A percentile compares a stretch with the other conserved stretches of the same genome.
Conservation (phyloP, 2,113 vertebrate species). For the Sula dactylatra region DNA sequence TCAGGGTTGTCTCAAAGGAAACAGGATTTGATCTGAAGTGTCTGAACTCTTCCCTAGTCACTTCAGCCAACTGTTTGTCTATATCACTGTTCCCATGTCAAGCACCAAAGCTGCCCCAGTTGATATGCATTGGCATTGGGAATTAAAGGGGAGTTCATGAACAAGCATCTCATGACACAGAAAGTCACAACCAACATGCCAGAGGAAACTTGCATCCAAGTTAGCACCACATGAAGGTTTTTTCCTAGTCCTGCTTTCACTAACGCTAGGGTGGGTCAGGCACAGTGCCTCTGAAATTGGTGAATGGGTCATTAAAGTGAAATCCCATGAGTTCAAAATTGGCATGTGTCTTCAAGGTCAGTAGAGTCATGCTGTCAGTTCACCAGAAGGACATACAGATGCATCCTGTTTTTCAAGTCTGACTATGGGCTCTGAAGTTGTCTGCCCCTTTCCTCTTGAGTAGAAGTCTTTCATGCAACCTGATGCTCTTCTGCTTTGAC, state of each 20-base stretch:
- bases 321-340: neutral
- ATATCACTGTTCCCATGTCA: neutral
- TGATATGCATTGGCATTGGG: neutral
- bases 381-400: neutral
- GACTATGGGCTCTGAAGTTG: neutral
- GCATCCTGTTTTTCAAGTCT: neutral
- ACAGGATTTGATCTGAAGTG: neutral
- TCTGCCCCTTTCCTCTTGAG: neutral
- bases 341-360: neutral
- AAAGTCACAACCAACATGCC: neutral
- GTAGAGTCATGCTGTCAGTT: neutral
- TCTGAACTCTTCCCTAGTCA: neutral
- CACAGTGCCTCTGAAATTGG: neutral
- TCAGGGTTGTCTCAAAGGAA: neutral
- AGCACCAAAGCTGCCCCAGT: fast-evolving
- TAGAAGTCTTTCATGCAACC: neutral
- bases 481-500: neutral
- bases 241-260: neutral
- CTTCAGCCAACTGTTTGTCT: neutral
- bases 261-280: neutral
- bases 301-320: neutral
- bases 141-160: neutral
- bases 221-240: neutral
- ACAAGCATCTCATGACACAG: neutral
- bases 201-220: neutral